Evolutionary conservation across 2,113 vertebrate genomes (phyloP).

Genomic region (Theropithecus gelada): DNA sequence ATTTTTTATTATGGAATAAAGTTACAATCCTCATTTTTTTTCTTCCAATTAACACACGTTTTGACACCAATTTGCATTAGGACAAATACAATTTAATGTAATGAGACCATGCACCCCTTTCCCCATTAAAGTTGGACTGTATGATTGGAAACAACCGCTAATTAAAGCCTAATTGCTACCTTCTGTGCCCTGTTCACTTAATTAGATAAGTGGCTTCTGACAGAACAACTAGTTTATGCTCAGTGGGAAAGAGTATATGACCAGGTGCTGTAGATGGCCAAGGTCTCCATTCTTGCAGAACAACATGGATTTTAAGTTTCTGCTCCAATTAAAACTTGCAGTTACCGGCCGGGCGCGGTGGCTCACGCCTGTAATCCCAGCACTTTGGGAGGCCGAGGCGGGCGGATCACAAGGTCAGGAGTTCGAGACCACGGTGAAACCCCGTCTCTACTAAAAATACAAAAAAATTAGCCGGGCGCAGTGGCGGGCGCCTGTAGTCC

Average conservation of each 20-base stretch:
- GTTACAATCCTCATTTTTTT: constrained; percentile 7
- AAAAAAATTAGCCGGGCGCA: too few relatives aligned
- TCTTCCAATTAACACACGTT: constrained; percentile 59
- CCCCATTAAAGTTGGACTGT: constrained; percentile 62
- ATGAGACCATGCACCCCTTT: background rate
- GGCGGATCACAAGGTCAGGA: too few relatives aligned
- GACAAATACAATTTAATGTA: constrained; percentile 8
- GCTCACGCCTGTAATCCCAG: too few relatives aligned
- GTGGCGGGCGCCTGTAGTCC: too few relatives aligned
- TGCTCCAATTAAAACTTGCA: background rate
- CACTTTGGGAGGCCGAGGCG: too few relatives aligned
- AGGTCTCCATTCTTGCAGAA: background rate
- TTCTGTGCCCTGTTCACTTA: constrained; percentile 67
- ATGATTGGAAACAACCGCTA: constrained; percentile 66
- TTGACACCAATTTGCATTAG: constrained; percentile 57
- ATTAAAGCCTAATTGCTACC: constrained; percentile 68
- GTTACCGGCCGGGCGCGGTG: too few relatives aligned
- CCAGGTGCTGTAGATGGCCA: background rate
- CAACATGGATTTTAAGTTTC: background rate
- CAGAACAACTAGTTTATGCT: constrained; percentile 69
- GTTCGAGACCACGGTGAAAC: too few relatives aligned
- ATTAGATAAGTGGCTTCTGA: constrained; percentile 66
- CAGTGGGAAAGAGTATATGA: background rate
- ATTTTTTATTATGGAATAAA: constrained; percentile 54
- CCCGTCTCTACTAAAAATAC: too few relatives aligned